phyloP scores from a whole-genome alignment of 1,140 invertebrate genomes.

The Cydia amplana region DNA sequence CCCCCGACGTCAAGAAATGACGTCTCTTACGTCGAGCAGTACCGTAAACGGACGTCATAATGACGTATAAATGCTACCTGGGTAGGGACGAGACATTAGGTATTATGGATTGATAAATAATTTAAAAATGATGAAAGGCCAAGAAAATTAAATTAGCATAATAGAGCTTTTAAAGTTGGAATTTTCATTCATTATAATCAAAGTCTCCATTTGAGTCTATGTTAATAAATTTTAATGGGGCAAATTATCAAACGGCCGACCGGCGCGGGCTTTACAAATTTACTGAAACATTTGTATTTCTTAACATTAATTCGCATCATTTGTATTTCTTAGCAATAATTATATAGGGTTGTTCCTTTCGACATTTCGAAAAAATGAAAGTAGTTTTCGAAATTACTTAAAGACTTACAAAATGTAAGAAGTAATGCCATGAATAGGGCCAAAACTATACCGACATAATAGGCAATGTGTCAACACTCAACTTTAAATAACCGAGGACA shows the following conservation, averaged over 20 bases:
- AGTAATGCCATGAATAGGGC: background rate
- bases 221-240: slow-evolving; percentile 27
- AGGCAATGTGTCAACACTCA: too few species aligned
- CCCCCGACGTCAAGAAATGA: too few species aligned
- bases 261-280: slow-evolving; percentile 9
- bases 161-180: background rate
- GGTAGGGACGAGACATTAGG: too few species aligned
- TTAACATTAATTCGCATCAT: background rate
- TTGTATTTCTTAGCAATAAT: slow-evolving; percentile 19
- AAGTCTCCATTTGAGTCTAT: background rate
- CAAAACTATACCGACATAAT: too few species aligned
- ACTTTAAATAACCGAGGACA: too few species aligned
- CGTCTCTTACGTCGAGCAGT: too few species aligned
- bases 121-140: too few species aligned
- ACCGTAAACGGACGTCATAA: too few species aligned
- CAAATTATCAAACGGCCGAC: slow-evolving; percentile 12
- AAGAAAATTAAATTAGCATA: background rate
- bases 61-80: too few species aligned
- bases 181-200: slow-evolving; percentile 1
- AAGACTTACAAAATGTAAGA: background rate
- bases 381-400: background rate
- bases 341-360: background rate
- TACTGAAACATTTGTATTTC: slow-evolving; percentile 28
- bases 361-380: background rate
- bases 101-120: too few species aligned